phyloP scores from a whole-genome alignment of 2,888 invertebrate genomes.

The Strigamia transsilvanica region DNA sequence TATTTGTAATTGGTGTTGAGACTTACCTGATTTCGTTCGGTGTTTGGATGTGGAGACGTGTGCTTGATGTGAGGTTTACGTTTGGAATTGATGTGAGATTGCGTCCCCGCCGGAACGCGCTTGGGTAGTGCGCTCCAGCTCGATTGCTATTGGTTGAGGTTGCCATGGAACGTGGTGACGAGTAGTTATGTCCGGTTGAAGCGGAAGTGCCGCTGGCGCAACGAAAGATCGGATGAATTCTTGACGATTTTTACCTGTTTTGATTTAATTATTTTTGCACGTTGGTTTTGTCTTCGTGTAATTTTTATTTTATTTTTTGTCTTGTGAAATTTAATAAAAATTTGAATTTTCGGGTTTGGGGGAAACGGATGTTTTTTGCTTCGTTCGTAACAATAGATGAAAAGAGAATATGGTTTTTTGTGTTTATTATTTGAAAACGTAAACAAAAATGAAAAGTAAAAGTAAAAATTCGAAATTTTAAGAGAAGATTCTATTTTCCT shows the following conservation, averaged over 20 bases:
- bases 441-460: too few species aligned
- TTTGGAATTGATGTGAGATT: background rate
- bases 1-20: background rate
- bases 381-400: too few species aligned
- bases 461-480: too few species aligned
- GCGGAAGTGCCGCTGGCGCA: conserved; percentile 27
- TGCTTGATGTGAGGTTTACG: conserved; percentile 29
- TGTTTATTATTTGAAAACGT: too few species aligned
- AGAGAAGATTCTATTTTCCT: too few species aligned
- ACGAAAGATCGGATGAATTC: conserved; percentile 22
- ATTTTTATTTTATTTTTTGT: too few species aligned
- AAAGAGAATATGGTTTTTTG: too few species aligned
- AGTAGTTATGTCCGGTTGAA: conserved; percentile 46
- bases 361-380: too few species aligned
- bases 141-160: background rate
- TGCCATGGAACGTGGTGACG: conserved; percentile 40
- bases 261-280: background rate
- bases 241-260: conserved; percentile 27
- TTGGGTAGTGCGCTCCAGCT: conserved; percentile 21
- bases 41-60: background rate
- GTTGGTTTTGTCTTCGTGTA: background rate
- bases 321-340: background rate
- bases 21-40: background rate
- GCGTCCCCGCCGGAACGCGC: conserved; percentile 43
- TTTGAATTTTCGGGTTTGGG: background rate